Percentiles rank a stretch among this genome's conserved stretches.
These are phyloP conservation scores for Mungos mungo DNA, from an alignment of 2,113 vertebrate species.

Conservation along the genomic window DNA sequence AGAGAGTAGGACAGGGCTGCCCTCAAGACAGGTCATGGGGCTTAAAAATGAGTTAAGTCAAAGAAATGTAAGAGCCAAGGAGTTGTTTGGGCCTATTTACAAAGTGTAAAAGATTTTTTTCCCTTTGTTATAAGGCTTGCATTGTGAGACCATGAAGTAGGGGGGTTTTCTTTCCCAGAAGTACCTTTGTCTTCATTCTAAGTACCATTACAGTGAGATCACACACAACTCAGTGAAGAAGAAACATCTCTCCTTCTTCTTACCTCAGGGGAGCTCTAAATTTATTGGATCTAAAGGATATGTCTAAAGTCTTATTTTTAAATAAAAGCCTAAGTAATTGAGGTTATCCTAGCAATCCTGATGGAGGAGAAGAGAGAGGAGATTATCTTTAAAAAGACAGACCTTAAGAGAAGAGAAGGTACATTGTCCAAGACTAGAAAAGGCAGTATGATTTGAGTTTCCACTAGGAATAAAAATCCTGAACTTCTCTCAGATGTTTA, in stretches of 20 bases:
- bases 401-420: neutral
- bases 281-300: neutral
- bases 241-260: slow-evolving; percentile 36
- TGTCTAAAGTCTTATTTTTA: neutral
- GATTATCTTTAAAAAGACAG: neutral
- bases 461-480: neutral
- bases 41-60: neutral
- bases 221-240: neutral
- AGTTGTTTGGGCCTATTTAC: neutral
- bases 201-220: slow-evolving; percentile 7
- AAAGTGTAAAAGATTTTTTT: neutral
- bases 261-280: neutral
- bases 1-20: neutral
- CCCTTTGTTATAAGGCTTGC: neutral
- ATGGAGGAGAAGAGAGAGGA: neutral
- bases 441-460: neutral
- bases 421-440: neutral
- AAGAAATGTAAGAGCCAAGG: neutral
- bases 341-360: neutral
- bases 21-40: neutral
- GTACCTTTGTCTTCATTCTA: slow-evolving; percentile 46
- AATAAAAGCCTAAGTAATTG: neutral
- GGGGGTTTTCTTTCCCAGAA: slow-evolving; percentile 34
- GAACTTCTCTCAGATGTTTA: neutral
- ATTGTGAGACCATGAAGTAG: neutral